Conservation (phyloP, 1,140 invertebrate species). For the Halesus radiatus region DNA sequence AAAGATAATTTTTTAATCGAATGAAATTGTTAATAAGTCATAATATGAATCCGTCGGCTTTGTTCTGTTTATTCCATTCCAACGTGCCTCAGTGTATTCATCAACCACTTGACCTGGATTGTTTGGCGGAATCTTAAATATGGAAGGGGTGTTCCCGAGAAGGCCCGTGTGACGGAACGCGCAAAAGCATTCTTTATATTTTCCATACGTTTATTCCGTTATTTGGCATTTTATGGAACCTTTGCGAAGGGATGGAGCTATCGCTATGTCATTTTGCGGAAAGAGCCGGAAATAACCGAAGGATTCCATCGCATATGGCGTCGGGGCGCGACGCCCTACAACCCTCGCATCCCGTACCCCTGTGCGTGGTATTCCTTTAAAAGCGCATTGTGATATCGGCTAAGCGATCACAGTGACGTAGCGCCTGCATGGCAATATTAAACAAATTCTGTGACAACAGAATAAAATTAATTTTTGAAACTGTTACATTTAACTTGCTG, state of each 20-base stretch:
- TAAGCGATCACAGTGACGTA: slow-evolving; percentile 6
- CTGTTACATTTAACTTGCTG: no score
- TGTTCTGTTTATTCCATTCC: no score
- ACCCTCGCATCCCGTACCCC: neutral
- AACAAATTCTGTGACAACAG: no score
- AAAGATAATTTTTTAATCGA: no score
- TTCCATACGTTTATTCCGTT: slow-evolving; percentile 7
- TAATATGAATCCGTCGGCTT: no score
- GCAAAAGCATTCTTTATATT: slow-evolving; percentile 18
- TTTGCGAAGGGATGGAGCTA: neutral
- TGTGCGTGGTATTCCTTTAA: slow-evolving; percentile 17
- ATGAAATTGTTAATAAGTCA: no score
- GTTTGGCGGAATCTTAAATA: slow-evolving; percentile 22
- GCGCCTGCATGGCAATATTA: neutral
- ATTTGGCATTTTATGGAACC: slow-evolving; percentile 17
- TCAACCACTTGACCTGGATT: slow-evolving; percentile 15
- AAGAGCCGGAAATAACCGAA: slow-evolving; percentile 25
- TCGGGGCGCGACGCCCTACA: neutral
- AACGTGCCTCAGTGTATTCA: neutral
- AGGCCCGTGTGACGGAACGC: neutral
- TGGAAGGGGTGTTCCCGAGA: neutral
- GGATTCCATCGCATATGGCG: slow-evolving; percentile 2
- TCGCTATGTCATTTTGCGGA: slow-evolving; percentile 10
- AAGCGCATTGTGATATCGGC: slow-evolving; percentile 9
- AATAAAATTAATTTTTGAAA: no score